Base-by-base conservation (phyloP, 1,140 invertebrate genomes). In the Drosophila malerkotliana region DNA sequence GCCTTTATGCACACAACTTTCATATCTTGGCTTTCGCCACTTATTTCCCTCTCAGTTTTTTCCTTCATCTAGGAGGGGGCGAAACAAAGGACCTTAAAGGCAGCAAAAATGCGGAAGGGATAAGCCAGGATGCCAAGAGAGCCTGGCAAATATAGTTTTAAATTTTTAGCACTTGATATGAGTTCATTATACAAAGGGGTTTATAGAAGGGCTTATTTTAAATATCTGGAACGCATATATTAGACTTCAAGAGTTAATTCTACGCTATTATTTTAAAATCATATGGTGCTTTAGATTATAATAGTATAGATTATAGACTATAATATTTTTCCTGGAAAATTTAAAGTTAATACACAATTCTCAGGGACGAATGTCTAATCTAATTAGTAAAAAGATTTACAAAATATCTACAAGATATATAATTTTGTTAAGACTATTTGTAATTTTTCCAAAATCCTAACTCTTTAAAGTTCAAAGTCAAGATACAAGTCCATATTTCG, bases 1-100 rank as follows among this genome's bases (percentile, higher is more conserved):
- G 39, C 63, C 66, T 69, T 45, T 49, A 54, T 30, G 39, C 63
- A n/a, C 47, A 60, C n/a, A 60, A 60, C 53, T 58, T 62, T 62
- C 28, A 32, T 60, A 49, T 60, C 57, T 48, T 24, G 12, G 57
- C 57, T 60, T 60, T 67, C 63, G 41, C 10, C 60, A 64, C 64
- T 64, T 44, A 24, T 15, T 15, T 44, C 41, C 15, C 45, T 51
- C 49, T 62, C 18, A 62, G 15, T 52, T 63, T 44, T 5, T 14
- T n/a, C 15, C 2, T 9, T 41, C 12, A 6, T n/a, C 41, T 15
- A 12, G 9, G 1, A 6, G 15, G 6, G n/a, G 47, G 18, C 32
- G 26, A 44, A 51, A 32, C 47, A 30, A 51, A 15, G 15, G 28
- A 15, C 15, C 47, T 28, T n/a, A 12, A 47, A 45, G 18, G 1